Conservation (phyloP, 30 jellyfish, hydroid and myxozoan species). For the Pelagia noctiluca region DNA sequence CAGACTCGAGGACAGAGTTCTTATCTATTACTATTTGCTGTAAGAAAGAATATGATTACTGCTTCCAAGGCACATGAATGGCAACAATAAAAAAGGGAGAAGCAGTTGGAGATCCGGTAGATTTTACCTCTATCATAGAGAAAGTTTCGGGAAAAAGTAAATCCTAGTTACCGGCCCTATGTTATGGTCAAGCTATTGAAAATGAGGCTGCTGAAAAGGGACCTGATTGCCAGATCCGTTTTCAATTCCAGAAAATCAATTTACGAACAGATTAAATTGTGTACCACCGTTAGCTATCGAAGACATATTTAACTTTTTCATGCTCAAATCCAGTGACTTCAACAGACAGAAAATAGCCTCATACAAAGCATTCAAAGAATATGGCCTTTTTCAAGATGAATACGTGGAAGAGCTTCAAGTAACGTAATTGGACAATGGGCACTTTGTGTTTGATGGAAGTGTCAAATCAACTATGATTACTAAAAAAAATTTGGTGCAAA, state of each 20-base stretch:
- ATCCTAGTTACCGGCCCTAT: no score
- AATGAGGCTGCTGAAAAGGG: no score
- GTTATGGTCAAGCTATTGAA: no score
- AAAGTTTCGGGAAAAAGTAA: no score
- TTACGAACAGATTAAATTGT: constrained; percentile 45
- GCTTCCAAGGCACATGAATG: no score
- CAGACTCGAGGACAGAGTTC: no score
- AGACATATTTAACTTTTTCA: constrained; percentile 41
- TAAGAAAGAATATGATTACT: no score
- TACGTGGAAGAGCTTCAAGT: constrained; percentile 29
- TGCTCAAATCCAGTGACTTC: constrained; percentile 57
- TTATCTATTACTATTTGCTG: no score
- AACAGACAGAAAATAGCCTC: constrained; percentile 36
- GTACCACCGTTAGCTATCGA: constrained; percentile 58
- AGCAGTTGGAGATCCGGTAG: no score
- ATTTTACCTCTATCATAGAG: no score
- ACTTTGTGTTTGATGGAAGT: constrained; percentile 56
- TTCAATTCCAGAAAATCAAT: constrained; percentile 48
- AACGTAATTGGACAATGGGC: constrained; percentile 29
- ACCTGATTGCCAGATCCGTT: constrained; percentile 71
- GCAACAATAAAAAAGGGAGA: no score
- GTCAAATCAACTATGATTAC: constrained; percentile 54
- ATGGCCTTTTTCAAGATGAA: constrained; percentile 43
- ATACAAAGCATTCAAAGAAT: constrained; percentile 48
- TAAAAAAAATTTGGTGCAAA: constrained; percentile 39